Evolutionary conservation across 2,113 vertebrate genomes (phyloP).

Genomic region (Labeo catla): DNA sequence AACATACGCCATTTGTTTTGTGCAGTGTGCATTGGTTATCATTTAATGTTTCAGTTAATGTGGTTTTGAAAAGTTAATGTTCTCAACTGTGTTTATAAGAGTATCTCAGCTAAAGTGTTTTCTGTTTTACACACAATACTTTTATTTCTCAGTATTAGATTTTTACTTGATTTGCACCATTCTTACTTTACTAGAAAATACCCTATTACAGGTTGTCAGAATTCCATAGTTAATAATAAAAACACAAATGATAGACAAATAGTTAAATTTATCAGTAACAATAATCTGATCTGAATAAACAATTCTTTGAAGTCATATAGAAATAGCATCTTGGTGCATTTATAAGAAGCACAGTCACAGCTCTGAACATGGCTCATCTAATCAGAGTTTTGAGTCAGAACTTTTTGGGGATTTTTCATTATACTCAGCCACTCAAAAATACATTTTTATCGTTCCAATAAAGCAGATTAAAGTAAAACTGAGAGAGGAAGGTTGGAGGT

Average conservation of each 20-base stretch:
- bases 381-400: not conserved
- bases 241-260: not conserved
- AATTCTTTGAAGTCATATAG: not conserved
- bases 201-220: not conserved
- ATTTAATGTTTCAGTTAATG: too few species aligned
- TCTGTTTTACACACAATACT: too few species aligned
- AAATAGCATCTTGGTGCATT: not conserved
- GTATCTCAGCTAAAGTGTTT: too few species aligned
- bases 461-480: not conserved
- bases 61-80: too few species aligned
- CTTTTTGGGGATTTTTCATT: not conserved
- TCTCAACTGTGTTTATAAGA: too few species aligned
- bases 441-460: not conserved
- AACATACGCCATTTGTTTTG: too few species aligned
- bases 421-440: not conserved
- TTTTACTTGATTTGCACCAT: too few species aligned
- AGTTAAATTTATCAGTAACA: not conserved
- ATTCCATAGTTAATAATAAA: not conserved
- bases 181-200: too few species aligned
- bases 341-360: not conserved
- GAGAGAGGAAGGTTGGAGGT: slow-evolving; percentile 8
- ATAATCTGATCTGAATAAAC: not conserved
- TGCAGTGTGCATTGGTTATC: too few species aligned
- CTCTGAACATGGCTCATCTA: not conserved
- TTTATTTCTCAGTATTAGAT: too few species aligned